Conservation (phyloP, 2,888 invertebrate species). For the Drosophila neonasuta region DNA sequence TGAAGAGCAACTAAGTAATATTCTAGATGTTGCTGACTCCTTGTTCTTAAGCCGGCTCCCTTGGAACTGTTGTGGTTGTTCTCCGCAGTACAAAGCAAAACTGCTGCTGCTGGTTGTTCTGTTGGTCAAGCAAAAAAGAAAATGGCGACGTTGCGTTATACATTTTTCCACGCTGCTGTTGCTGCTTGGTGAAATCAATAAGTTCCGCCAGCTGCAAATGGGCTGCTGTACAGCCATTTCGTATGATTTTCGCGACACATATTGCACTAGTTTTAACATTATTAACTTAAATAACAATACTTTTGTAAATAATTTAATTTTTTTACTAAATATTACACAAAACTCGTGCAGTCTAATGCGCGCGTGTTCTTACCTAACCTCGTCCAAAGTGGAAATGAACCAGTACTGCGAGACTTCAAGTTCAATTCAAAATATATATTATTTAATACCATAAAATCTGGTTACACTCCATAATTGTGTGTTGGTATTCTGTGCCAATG, state of each 20-base stretch:
- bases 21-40: slow-evolving; percentile 48
- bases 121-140: slow-evolving; percentile 80
- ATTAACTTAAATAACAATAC: slow-evolving; percentile 35
- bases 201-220: slow-evolving; percentile 71
- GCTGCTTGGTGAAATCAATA: slow-evolving; percentile 75
- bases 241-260: slow-evolving; percentile 73
- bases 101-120: slow-evolving; percentile 73
- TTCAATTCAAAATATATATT: not conserved
- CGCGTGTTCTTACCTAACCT: slow-evolving; percentile 82
- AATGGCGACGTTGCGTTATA: slow-evolving; percentile 79
- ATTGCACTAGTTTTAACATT: slow-evolving; percentile 76
- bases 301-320: slow-evolving; percentile 30
- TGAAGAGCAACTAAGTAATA: slow-evolving; percentile 36
- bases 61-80: slow-evolving; percentile 70
- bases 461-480: not conserved
- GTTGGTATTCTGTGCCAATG: not conserved
- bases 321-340: slow-evolving; percentile 47
- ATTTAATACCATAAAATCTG: not conserved
- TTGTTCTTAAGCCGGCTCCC: slow-evolving; percentile 54
- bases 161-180: slow-evolving; percentile 63
- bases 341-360: slow-evolving; percentile 65
- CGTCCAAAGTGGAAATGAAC: slow-evolving; percentile 78
- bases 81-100: slow-evolving; percentile 72
- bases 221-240: slow-evolving; percentile 48
- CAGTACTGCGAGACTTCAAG: slow-evolving; percentile 12